Conservation (phyloP, 2,797 vertebrate genomes). For the Furcifer pardalis region DNA sequence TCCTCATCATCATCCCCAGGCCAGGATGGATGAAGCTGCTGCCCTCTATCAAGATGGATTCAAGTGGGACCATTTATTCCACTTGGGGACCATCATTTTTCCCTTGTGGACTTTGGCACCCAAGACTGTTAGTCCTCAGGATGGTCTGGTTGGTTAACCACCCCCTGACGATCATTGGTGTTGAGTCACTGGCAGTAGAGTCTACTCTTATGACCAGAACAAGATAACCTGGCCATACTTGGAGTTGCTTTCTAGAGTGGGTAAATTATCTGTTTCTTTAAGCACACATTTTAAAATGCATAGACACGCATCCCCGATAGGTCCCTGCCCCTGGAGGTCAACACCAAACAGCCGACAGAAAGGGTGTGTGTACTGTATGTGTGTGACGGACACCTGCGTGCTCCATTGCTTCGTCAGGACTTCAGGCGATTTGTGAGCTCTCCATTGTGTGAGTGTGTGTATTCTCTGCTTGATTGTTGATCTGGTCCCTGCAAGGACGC, state of each 20-base stretch:
- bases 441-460: slow-evolving; percentile 46
- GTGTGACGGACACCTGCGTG: slow-evolving; percentile 74
- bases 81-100: too few relatives aligned
- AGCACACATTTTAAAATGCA: slow-evolving; percentile 50
- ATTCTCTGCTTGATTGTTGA: slow-evolving; percentile 78
- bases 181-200: too few relatives aligned
- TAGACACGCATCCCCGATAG: slow-evolving; percentile 47
- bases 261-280: slow-evolving; percentile 39
- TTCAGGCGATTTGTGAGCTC: slow-evolving; percentile 75
- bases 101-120: too few relatives aligned
- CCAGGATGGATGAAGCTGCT: too few relatives aligned
- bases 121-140: too few relatives aligned
- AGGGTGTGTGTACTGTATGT: slow-evolving; percentile 12
- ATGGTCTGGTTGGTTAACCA: too few relatives aligned
- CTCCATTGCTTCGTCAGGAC: slow-evolving; percentile 67
- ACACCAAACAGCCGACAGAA: slow-evolving; percentile 41
- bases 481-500: slow-evolving; percentile 76
- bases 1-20: too few relatives aligned
- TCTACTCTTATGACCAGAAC: too few relatives aligned
- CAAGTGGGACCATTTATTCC: too few relatives aligned
- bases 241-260: slow-evolving; percentile 31
- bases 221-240: too few relatives aligned
- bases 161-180: too few relatives aligned
- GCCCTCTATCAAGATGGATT: too few relatives aligned
- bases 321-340: slow-evolving; percentile 69